These are phyloP conservation scores for Leucoma salicis DNA, from an alignment of 2,888 invertebrate genomes.

Conservation along the genomic window DNA sequence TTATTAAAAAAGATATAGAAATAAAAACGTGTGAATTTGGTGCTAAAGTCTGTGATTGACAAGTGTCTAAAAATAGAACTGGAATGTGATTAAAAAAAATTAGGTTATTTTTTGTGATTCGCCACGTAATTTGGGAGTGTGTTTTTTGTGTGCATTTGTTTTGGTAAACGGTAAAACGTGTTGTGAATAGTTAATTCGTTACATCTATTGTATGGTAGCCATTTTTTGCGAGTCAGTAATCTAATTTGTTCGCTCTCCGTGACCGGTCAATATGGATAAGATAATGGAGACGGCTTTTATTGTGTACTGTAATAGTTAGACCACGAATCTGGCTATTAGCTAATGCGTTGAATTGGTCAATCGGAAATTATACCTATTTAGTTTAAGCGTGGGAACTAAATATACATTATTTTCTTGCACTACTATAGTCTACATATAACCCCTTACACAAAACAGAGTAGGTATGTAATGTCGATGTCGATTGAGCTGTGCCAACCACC, in stretches of 20 bases:
- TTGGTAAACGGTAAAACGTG: slow-evolving; percentile 28
- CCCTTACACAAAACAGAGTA: too few species aligned
- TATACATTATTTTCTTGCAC: not conserved
- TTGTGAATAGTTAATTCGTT: slow-evolving; percentile 21
- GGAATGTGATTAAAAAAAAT: slow-evolving; percentile 23
- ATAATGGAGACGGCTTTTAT: slow-evolving; percentile 26
- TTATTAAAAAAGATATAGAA: slow-evolving; percentile 25
- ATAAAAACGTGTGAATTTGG: slow-evolving; percentile 22
- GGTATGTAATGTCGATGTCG: too few species aligned
- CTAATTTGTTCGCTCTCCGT: slow-evolving; percentile 45
- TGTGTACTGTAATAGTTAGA: slow-evolving; percentile 8
- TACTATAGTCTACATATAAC: too few species aligned
- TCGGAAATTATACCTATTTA: slow-evolving; percentile 10
- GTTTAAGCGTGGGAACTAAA: slow-evolving; percentile 3
- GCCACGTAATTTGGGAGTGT: slow-evolving; percentile 23
- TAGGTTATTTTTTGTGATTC: slow-evolving; percentile 23
- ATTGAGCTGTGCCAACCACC: too few species aligned
- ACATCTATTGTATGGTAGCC: slow-evolving; percentile 27
- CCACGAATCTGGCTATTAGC: not conserved
- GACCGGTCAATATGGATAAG: slow-evolving; percentile 37
- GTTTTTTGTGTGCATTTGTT: slow-evolving; percentile 45
- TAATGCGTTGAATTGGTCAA: not conserved
- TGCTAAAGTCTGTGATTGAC: slow-evolving; percentile 32
- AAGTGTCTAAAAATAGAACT: slow-evolving; percentile 18
- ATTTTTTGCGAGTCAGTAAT: slow-evolving; percentile 42